Evolutionary conservation across 2,113 vertebrate genomes (phyloP).

Genomic region (Pitta sordida): DNA sequence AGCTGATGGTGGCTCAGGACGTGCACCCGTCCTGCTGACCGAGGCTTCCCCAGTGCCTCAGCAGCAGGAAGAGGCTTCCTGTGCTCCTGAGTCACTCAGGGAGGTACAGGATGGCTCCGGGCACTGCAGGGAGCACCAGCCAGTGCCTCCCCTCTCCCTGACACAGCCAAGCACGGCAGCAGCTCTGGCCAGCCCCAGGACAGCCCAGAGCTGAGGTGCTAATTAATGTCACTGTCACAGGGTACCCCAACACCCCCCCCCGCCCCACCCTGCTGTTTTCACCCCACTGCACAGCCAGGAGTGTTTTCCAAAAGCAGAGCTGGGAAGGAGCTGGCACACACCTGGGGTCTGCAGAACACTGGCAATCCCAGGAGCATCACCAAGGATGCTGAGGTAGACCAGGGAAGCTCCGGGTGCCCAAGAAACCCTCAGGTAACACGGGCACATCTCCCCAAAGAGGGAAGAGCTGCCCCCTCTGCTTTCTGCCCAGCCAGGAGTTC

Average conservation of each 20-base stretch:
- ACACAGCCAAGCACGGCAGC: accelerated
- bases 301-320: not conserved
- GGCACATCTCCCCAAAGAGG: not conserved
- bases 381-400: not conserved
- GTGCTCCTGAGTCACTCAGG: not conserved
- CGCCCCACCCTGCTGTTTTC: not conserved
- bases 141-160: not conserved
- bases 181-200: not conserved
- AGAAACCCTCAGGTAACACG: not conserved
- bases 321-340: not conserved
- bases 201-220: not conserved
- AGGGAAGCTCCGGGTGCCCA: not conserved
- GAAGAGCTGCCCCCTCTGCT: not conserved
- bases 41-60: not conserved
- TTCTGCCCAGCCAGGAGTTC: not conserved
- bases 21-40: not conserved
- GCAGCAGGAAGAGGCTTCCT: not conserved
- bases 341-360: not conserved
- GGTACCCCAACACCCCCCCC: not conserved
- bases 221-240: not conserved
- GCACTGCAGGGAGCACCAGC: not conserved
- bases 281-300: accelerated
- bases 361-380: accelerated
- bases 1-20: not conserved
- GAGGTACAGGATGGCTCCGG: not conserved